phyloP scores from a whole-genome alignment of 2,888 invertebrate genomes.

The Dicyrtomina minuta region DNA sequence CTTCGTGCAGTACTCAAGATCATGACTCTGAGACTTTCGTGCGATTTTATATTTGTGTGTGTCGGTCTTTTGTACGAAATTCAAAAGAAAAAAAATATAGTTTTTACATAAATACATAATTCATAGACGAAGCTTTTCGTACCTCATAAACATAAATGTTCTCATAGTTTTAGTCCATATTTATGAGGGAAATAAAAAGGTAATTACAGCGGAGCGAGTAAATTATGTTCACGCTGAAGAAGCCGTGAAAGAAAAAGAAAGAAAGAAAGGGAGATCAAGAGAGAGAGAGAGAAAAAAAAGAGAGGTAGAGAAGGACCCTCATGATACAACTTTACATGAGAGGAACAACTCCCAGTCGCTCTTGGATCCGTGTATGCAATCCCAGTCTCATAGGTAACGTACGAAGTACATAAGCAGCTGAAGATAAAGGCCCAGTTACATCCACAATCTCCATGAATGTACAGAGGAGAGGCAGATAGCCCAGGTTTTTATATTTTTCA shows the following conservation, averaged over 20 bases:
- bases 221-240: conserved; percentile 29
- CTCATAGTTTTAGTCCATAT: conserved; percentile 13
- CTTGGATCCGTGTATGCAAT: neutral
- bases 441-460: neutral
- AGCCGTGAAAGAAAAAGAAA: conserved; percentile 20
- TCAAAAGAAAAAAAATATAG: conserved; percentile 6
- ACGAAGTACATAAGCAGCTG: no score
- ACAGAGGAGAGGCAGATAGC: no score
- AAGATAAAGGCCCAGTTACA: conserved; percentile 18
- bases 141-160: conserved; percentile 14
- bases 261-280: neutral
- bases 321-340: neutral
- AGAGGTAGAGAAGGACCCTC: neutral
- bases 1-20: no score
- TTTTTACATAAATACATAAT: conserved; percentile 26
- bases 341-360: neutral
- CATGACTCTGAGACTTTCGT: no score
- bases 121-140: conserved; percentile 8
- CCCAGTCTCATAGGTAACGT: neutral
- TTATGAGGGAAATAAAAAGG: conserved; percentile 37
- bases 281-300: neutral
- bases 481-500: conserved; percentile 25
- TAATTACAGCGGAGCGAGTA: conserved; percentile 38
- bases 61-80: conserved; percentile 2
- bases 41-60: no score